Evolutionary conservation across 2,888 invertebrate species (phyloP), one percentile per base, ranked within the genome.

Genomic region (Meiosimyza platycephala): DNA sequence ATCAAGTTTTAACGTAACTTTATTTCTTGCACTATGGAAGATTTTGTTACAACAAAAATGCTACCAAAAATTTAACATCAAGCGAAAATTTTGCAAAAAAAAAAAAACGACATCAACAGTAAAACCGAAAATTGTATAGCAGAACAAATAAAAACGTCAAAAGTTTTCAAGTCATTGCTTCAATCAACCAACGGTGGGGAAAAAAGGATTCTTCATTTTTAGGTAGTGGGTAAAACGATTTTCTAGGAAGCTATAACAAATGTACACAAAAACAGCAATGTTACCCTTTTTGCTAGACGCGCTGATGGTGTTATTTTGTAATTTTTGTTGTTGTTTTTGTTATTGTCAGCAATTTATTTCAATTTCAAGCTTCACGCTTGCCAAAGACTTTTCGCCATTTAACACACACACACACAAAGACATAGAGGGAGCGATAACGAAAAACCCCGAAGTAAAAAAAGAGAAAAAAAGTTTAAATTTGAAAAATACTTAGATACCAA

Each of bases 281-380:
- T 40, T 40, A 16, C 22, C 18, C 11, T 55, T n/a, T 15, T n/a
- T 22, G 55, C 55, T 18, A 18, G 11, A 55, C 9, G 55, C 18
- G 55, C 18, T 18, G 55, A 16, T 16, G 18, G 55, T 62, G 22
- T 60, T n/a, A 47, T 15, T 55, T 63, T 12, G 64, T 65, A 11
- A 50, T 57, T 67, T 40, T 67, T 54, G 40, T 15, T 59, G 72
- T 80, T 83, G 83, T 80, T 81, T 77, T 80, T 83, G 22, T 63
- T 63, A 9, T 65, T 22, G 80, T 77, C 74, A 77, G 78, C 84
- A 84, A 82, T 82, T 84, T 82, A 83, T 84, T 82, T 82, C 84
- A 84, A 84, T 84, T 84, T 79, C 70, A 22, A 66, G 64, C 62
- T 60, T 22, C 60, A 50, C 65, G 64, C 64, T 57, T 55, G 57